phyloP scores from a whole-genome alignment of 2,797 vertebrate genomes.

The Pelobates cultripes region DNA sequence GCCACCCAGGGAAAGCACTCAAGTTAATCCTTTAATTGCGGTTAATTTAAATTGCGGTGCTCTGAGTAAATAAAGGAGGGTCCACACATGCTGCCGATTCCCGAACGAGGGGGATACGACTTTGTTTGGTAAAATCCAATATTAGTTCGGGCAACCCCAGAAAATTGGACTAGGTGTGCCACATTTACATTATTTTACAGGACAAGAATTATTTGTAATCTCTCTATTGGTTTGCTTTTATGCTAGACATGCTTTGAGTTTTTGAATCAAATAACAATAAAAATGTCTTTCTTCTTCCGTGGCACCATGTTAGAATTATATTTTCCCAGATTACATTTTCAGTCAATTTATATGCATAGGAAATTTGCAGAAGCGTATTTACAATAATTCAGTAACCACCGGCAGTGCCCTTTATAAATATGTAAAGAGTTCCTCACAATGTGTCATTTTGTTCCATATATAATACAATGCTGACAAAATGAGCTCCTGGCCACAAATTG shows the following conservation, averaged over 20 bases:
- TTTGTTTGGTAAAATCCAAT: no score
- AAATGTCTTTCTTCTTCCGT: not conserved
- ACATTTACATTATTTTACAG: no score
- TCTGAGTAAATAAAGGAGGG: no score
- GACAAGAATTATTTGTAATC: no score
- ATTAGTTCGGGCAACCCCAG: no score
- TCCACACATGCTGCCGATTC: no score
- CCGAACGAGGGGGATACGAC: no score
- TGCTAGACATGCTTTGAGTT: not conserved
- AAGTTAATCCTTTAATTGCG: no score
- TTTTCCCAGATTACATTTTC: conserved; percentile 26
- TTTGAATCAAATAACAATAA: not conserved
- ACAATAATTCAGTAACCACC: conserved; percentile 34
- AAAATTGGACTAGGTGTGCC: no score
- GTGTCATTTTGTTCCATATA: conserved; percentile 15
- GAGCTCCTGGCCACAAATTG: conserved; percentile 29
- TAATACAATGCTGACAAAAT: conserved; percentile 18
- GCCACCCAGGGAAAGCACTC: no score
- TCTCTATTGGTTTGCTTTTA: not conserved
- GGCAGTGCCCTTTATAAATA: conserved; percentile 52
- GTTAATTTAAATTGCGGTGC: no score
- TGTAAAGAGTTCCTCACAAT: conserved; percentile 39
- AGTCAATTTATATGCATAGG: conserved; percentile 45
- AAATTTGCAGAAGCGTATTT: conserved; percentile 38
- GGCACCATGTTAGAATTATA: not conserved